Percentiles rank a stretch among this genome's conserved stretches.
phyloP scores from a whole-genome alignment of 2,888 invertebrate species.

The Andrena bicolor region DNA sequence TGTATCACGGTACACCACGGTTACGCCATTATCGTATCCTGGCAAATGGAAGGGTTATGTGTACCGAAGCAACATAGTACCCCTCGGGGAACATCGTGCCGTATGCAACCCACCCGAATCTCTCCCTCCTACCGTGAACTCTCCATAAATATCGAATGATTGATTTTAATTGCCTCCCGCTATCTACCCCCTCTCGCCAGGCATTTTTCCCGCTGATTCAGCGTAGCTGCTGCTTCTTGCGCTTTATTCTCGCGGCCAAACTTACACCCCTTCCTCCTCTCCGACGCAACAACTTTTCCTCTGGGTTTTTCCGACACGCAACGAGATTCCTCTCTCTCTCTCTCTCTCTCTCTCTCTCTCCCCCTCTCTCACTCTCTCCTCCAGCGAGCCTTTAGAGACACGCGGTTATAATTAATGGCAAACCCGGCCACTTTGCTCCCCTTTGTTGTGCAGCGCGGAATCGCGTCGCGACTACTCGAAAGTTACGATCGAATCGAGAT shows the following conservation, averaged over 20 bases:
- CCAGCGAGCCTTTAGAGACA: neutral
- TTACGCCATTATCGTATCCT: slow-evolving; percentile 65
- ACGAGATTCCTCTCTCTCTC: slow-evolving; percentile 1
- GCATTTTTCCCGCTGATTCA: slow-evolving; percentile 17
- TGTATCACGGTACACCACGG: slow-evolving; percentile 37
- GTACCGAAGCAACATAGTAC: slow-evolving; percentile 39
- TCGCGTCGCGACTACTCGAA: slow-evolving; percentile 47
- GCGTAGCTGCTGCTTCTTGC: neutral
- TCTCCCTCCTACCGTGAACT: slow-evolving; percentile 32
- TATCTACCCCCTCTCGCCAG: neutral
- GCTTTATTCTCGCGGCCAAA: slow-evolving; percentile 28
- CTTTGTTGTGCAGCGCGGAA: slow-evolving; percentile 21
- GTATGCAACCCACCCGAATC: slow-evolving; percentile 34
- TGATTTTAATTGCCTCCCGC: slow-evolving; percentile 57
- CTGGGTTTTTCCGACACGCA: neutral
- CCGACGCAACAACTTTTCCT: slow-evolving; percentile 47
- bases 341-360: no score
- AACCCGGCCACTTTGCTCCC: slow-evolving; percentile 49
- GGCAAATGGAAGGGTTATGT: slow-evolving; percentile 63
- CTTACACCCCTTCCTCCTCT: slow-evolving; percentile 34
- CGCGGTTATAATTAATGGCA: slow-evolving; percentile 63
- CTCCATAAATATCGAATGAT: slow-evolving; percentile 63
- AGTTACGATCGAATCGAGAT: slow-evolving; percentile 10
- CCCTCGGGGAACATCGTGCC: slow-evolving; percentile 45
- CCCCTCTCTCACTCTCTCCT: slow-evolving; percentile 1